Base-by-base conservation (phyloP, 1,140 invertebrate species). In the Drosophila tropicalis region DNA sequence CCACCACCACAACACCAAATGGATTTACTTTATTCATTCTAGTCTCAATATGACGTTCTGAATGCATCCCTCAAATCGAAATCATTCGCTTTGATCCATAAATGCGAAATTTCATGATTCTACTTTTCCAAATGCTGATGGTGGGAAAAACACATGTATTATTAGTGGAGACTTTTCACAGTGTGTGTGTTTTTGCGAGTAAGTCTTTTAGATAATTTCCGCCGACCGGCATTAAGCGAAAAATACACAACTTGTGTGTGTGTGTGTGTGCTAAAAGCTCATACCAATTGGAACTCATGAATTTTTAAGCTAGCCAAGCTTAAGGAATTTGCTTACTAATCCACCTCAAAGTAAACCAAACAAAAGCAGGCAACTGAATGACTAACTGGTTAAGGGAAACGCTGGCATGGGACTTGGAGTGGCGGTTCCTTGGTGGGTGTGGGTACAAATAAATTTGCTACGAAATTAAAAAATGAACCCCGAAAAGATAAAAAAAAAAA, bases 301-400 rank as follows among this genome's bases (percentile, higher is more conserved):
- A 55, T 54, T 39, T 51, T 70, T 82, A 58, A 58, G 56, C 76
- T 44, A 62, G 19, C 10, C 36, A 65, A 65, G 76, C 58, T 76
- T 67, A 62, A 67, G 75, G 71, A 70, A 79, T 83, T 83, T 79
- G 60, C 67, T 15, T 44, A 32, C 54, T 67, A 75, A 83, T 72
- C 68, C 60, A 47, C 36, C 65, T 13, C 5, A 32, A 68, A 68
- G 39, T 66, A 64, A 82, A 77, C 58, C 66, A 44, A 58, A 36
- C 56, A 41, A 74, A 73, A 54, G 34, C 51, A 32, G 15, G 36
- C 36, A n/a, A 51, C 41, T 79, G 66, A 69, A 62, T 77, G 68
- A 58, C 56, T 58, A 58, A 58, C 56, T 36, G 44, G 17, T 22
- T n/a, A n/a, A 5, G n/a, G 15, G 41, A 15, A 19, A 6, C 19